phyloP scores from a whole-genome alignment of 2,113 vertebrate genomes.

The Nibea coibor region DNA sequence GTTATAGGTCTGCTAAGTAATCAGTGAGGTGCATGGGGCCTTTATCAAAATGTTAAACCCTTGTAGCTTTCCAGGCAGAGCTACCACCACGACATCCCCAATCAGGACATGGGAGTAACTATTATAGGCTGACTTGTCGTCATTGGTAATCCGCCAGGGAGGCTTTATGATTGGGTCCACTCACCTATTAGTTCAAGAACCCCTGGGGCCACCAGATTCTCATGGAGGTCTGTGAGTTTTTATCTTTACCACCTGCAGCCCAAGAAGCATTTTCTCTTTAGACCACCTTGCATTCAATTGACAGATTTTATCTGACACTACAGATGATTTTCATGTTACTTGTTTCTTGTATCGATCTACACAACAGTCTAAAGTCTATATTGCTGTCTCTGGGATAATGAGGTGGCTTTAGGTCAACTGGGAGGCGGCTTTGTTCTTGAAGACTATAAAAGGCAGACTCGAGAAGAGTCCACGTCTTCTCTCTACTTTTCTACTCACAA shows the following conservation, averaged over 20 bases:
- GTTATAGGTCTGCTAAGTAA: slow-evolving; percentile 88
- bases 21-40: slow-evolving; percentile 90
- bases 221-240: slow-evolving; percentile 89
- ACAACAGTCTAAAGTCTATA: background rate
- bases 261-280: too few species aligned
- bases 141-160: slow-evolving; percentile 95
- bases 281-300: too few species aligned
- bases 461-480: background rate
- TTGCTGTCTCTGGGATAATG: background rate
- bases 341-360: too few species aligned
- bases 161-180: slow-evolving; percentile 96
- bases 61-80: slow-evolving; percentile 95
- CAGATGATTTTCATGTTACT: too few species aligned
- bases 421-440: background rate
- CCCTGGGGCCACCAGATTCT: slow-evolving; percentile 91
- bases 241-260: slow-evolving; percentile 88
- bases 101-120: slow-evolving; percentile 97
- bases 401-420: background rate
- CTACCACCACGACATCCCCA: slow-evolving; percentile 95
- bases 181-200: slow-evolving; percentile 92
- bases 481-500: background rate
- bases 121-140: slow-evolving; percentile 88
- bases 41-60: slow-evolving; percentile 91
- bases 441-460: background rate
- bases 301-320: too few species aligned